Base-by-base conservation (phyloP, 2,888 invertebrate genomes). In the Ecliptopera silaceata region DNA sequence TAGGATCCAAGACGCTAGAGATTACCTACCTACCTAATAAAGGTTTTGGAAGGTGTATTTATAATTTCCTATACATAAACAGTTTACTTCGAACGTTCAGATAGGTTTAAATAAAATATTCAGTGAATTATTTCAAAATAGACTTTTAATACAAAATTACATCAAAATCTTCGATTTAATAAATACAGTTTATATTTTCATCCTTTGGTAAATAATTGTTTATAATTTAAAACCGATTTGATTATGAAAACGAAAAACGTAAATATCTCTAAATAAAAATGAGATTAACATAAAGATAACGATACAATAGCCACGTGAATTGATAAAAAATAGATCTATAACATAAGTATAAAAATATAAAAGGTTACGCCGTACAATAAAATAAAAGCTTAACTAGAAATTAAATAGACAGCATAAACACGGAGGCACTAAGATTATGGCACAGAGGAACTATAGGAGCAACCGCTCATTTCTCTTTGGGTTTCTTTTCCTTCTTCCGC, bases 401-500 rank as follows among this genome's bases (percentile, higher is more conserved):
- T 84, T 77, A 83, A 80, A 82, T 80, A 84, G 71, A 80, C 73
- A 80, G 79, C 68, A 80, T 72, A 78, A 81, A 65, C 74, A 75
- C 79, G 72, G 72, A 74, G 73, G 81, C 82, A 79, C 79, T 86
- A 87, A 70, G 79, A 72, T 74, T 86, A 89, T 90, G 90, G 90
- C 90, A 89, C 90, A 82, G 84, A 86, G 86, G 86, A 87, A 87
- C 81, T 82, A 72, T 74, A 62, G 72, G 64, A 71, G 77, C 74
- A 71, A 67, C 73, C 79, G 80, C 83, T 88, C 83, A 88, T 77
- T 88, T 86, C 68, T 92, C 88, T 85, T 92, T 91, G 77, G 91
- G 92, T 69, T 92, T 92, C 82, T 92, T 92, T 78, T 90, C 91
- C 80, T 92, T 92, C 80, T 92, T 92, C 64, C 92, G 87, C 64